Base-by-base conservation (phyloP, 2,888 invertebrate species). In the Macrophya alboannulata region DNA sequence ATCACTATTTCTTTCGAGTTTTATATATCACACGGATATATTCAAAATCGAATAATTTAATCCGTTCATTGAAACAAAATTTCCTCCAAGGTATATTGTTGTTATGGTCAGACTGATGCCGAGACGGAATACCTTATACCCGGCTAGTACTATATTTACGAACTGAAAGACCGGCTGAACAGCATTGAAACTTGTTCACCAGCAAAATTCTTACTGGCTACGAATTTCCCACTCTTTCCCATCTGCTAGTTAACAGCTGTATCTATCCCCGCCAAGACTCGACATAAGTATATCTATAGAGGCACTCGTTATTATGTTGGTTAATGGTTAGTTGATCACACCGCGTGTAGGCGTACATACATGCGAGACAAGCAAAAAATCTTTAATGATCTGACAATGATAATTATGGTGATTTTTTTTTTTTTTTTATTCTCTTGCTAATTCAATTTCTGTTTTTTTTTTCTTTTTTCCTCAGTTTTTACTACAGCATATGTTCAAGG, bases 131-230 rank as follows among this genome's bases (percentile, higher is more conserved):
- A 55, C n/a, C 62, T 25, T n/a, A n/a, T 55, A 55, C n/a, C 62
- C 62, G 25, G 62, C 25, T 62, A n/a, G 8, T 5, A 25, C 25
- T 62, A 25, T 62, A 62, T 25, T 62, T 62, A 62, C 62, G 62
- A 25, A 12, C 21, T n/a, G 48, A 48, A 76, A 76, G 45, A 76
- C 76, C 55, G 55, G 55, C 48, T 37, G 55, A 31, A 51, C 17
- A 51, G 51, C 12, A 77, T 77, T 55, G 77, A 55, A 51, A 77
- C 77, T 77, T 77, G 48, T 77, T 51, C 31, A 31, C 37, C 55
- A 77, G 55, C 77, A 37, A 0, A 17, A 31, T 77, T 48, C 77
- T 77, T 37, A 77, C 77, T 77, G 77, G 51, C 77, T 51, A 55
- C 48, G 10, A 77, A 55, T 77, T 77, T 55, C 77, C 77, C 77